These are phyloP conservation scores for Phodopus roborovskii DNA, from an alignment of 2,113 vertebrate species.

Conservation along the genomic window DNA sequence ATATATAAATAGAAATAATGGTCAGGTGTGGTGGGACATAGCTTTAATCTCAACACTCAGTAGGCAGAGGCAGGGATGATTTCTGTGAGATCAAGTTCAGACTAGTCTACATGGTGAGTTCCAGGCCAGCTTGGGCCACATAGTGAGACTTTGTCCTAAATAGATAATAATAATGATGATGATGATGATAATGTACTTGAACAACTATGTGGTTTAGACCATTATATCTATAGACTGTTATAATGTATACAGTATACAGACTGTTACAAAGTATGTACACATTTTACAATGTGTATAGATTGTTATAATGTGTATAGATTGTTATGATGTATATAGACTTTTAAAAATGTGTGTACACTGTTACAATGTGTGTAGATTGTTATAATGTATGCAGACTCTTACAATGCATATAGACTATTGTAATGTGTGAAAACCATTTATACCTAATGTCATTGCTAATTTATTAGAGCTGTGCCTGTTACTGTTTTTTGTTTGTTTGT, in stretches of 20 bases:
- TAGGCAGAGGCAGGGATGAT: not conserved
- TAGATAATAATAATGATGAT: not conserved
- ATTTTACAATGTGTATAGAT: too few relatives aligned
- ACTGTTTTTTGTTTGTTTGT: not conserved
- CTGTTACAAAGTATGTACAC: too few relatives aligned
- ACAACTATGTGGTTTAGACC: not conserved
- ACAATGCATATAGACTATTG: too few relatives aligned
- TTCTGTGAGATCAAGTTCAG: not conserved
- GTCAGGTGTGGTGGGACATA: not conserved
- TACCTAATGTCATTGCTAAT: not conserved
- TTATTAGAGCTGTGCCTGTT: not conserved
- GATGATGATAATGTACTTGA: not conserved
- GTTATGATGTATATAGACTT: not conserved
- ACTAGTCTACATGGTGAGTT: not conserved
- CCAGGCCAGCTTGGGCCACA: not conserved
- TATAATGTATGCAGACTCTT: not conserved
- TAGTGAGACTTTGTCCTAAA: not conserved
- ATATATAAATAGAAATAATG: not conserved
- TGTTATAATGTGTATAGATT: too few relatives aligned
- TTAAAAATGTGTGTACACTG: not conserved
- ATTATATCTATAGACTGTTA: not conserved
- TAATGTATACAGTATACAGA: not conserved
- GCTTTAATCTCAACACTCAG: not conserved
- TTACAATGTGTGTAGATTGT: not conserved
- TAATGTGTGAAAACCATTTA: not conserved